Conservation (phyloP, 92 coral and sea anemone species). For the Heteractis magnifica region DNA sequence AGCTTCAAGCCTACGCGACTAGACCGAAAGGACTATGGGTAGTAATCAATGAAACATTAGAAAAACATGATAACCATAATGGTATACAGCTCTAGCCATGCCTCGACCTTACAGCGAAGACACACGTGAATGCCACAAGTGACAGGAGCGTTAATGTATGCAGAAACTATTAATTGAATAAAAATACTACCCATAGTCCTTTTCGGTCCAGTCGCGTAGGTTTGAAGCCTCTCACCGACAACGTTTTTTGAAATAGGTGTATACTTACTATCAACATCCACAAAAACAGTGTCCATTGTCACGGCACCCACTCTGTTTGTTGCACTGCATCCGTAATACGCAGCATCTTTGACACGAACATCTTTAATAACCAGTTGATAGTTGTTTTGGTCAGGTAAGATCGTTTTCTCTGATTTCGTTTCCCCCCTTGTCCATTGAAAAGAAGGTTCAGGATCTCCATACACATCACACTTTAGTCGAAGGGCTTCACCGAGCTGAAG, state of each 20-base stretch:
- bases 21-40: too few relatives aligned
- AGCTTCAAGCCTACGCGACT: too few relatives aligned
- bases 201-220: not conserved
- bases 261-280: constrained; percentile 34
- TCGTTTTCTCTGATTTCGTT: not conserved
- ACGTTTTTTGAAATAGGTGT: not conserved
- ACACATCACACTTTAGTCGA: constrained; percentile 23
- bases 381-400: not conserved
- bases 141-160: too few relatives aligned
- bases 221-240: not conserved
- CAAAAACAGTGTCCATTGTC: not conserved
- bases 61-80: too few relatives aligned
- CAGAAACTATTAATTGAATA: too few relatives aligned
- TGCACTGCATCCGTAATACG: constrained; percentile 33
- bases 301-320: constrained; percentile 14
- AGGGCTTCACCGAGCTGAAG: constrained; percentile 31
- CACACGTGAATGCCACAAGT: too few relatives aligned
- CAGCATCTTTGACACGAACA: constrained; percentile 21
- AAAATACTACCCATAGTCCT: not conserved
- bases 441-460: constrained; percentile 39
- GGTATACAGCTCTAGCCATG: too few relatives aligned
- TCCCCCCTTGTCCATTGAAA: constrained; percentile 12
- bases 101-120: too few relatives aligned
- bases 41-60: too few relatives aligned
- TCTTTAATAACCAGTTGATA: constrained; percentile 19